Conservation (phyloP, 2,888 invertebrate species). For the Xestoiulus laeticollis region DNA sequence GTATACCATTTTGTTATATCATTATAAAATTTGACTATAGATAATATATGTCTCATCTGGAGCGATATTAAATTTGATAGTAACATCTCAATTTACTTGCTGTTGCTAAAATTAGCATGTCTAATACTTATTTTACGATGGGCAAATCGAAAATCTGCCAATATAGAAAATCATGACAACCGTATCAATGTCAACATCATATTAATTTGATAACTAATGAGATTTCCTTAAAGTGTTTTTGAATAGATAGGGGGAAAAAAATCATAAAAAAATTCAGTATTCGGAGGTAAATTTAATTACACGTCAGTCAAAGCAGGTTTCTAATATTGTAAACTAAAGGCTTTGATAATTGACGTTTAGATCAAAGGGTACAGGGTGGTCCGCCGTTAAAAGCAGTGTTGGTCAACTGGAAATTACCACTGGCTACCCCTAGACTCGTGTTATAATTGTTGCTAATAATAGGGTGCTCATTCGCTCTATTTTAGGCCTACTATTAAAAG, state of each 20-base stretch:
- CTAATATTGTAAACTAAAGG: background rate
- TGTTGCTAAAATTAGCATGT: background rate
- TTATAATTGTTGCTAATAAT: conserved; percentile 18
- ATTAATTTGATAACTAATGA: background rate
- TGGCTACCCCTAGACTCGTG: conserved; percentile 14
- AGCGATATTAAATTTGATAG: background rate
- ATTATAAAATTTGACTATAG: too few species aligned
- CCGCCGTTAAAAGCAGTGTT: background rate
- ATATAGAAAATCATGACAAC: background rate
- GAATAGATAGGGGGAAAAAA: background rate
- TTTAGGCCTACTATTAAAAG: background rate
- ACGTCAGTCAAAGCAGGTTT: background rate
- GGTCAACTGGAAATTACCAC: conserved; percentile 15
- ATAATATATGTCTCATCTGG: background rate
- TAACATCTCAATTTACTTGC: conserved; percentile 11
- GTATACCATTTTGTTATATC: too few species aligned
- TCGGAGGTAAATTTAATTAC: background rate
- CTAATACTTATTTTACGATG: background rate
- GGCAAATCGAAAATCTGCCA: background rate
- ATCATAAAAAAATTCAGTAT: background rate
- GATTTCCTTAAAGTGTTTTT: background rate
- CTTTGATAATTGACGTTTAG: background rate
- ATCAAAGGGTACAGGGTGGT: conserved; percentile 29
- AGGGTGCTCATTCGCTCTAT: background rate
- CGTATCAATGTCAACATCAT: background rate